phyloP scores from a whole-genome alignment of 2,797 vertebrate genomes.

The Bothrops alternatus region DNA sequence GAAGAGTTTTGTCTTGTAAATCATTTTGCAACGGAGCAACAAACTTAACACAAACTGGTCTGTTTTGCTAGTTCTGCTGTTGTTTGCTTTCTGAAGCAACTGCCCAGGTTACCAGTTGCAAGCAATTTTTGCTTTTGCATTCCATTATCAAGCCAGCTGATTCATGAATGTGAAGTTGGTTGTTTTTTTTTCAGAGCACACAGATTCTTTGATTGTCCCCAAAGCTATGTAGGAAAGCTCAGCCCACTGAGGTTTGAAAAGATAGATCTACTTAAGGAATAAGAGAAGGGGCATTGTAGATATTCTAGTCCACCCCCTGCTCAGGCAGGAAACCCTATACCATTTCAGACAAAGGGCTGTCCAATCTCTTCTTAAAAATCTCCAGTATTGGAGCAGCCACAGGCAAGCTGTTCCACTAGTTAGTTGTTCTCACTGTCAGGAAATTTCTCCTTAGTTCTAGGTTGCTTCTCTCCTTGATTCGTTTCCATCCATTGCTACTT shows the following conservation, averaged over 20 bases:
- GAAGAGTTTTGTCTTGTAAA: conserved; percentile 3
- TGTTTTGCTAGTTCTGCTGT: not conserved
- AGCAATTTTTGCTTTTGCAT: not conserved
- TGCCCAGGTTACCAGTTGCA: not conserved
- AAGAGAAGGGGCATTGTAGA: not conserved
- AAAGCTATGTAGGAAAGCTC: not conserved
- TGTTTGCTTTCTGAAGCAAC: not conserved
- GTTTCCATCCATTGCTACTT: too few relatives aligned
- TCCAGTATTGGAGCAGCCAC: not conserved
- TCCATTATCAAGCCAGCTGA: not conserved
- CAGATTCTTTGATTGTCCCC: not conserved
- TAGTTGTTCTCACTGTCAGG: not conserved
- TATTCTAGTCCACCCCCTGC: not conserved
- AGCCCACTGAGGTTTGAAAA: too few relatives aligned
- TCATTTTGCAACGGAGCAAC: not conserved
- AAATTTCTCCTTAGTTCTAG: too few relatives aligned
- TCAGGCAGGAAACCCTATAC: not conserved
- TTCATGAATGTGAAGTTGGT: not conserved
- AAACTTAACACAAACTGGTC: not conserved
- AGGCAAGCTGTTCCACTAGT: not conserved
- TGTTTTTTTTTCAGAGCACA: too few relatives aligned
- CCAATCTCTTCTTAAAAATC: not conserved
- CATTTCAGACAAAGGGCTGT: not conserved
- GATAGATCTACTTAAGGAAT: too few relatives aligned
- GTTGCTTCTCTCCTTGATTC: too few relatives aligned